phyloP scores from a whole-genome alignment of 2,888 invertebrate genomes.

The Drosophila mulleri region DNA sequence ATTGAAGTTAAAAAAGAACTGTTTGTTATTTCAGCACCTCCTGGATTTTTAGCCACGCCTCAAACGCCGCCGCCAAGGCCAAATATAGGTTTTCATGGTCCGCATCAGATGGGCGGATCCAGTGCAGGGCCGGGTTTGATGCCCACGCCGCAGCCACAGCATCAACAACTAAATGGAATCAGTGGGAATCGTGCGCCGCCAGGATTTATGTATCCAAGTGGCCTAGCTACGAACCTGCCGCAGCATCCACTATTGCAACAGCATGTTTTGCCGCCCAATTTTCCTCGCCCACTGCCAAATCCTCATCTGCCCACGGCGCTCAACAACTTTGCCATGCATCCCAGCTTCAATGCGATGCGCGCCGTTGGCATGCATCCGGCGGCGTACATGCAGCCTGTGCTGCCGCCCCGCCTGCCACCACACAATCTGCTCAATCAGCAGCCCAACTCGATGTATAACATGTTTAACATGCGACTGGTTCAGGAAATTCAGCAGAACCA shows the following conservation, averaged over 20 bases:
- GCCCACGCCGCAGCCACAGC: conserved; percentile 64
- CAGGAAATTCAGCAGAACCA: conserved; percentile 85
- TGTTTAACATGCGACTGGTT: conserved; percentile 84
- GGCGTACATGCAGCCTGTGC: conserved; percentile 74
- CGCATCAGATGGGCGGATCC: conserved; percentile 47
- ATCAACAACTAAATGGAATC: conserved; percentile 55
- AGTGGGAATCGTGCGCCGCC: conserved; percentile 82
- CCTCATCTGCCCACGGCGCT: conserved; percentile 84
- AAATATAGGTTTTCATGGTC: conserved; percentile 65
- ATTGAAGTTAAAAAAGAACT: conserved; percentile 5
- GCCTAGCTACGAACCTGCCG: conserved; percentile 71
- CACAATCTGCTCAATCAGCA: conserved; percentile 72
- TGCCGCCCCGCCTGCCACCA: conserved; percentile 83
- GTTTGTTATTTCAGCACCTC: conserved; percentile 60
- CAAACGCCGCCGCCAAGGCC: conserved; percentile 73
- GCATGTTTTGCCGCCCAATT: conserved; percentile 70
- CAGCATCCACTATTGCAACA: conserved; percentile 79
- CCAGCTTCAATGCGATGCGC: conserved; percentile 84
- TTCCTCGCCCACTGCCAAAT: conserved; percentile 81
- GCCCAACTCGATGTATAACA: conserved; percentile 80
- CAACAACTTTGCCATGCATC: conserved; percentile 85
- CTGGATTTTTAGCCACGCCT: conserved; percentile 71
- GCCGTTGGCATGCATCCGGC: conserved; percentile 80
- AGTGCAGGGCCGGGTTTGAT: conserved; percentile 57
- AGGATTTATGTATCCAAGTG: conserved; percentile 80